Evolutionary conservation across 2,797 vertebrate genomes (phyloP), one percentile per base, ranked within the genome.

Genomic region (Platyrinchus mystaceus): DNA sequence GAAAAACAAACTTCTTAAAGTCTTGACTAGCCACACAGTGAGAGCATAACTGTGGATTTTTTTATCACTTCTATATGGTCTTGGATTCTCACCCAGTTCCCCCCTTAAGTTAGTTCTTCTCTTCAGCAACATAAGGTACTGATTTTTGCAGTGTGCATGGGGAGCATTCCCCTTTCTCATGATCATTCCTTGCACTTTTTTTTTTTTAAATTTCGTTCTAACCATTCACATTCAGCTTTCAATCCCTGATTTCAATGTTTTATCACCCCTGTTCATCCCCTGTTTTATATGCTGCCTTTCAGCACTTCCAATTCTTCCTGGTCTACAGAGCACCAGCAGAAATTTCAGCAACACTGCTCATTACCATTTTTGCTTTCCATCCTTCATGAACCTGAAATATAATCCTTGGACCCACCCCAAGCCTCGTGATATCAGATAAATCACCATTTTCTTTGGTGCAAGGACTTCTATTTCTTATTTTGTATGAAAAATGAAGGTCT

Each of bases 301-400:
- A 91, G 71, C 71, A 60, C 41, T 62, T 81, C 74, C 64, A 85
- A 28, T 60, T 80, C 60, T 77, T 49, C 49, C 73, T 80, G 60
- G 41, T 91, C 66, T 84, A 32, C 27, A 68, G 49, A 92, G 34
- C 41, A 80, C 32, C n/a, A 80, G 56, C 34, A 87, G 27, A 89
- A 70, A 83, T 92, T 94, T 93, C 91, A 89, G 82, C 78, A 80
- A 71, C n/a, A 50, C 23, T 76, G 36, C 43, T 90, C 52, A 70
- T 30, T 68, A 66, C 19, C 46, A 39, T 67, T 94, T 94, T 63
- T 85, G 7, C 37, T 80, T 89, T 56, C 60, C 41, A 77, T 67
- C 46, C 66, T 73, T 81, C 74, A 69, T 16, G 22, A 82, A 89
- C 5, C 26, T 84, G 46, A 86, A 90, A 58, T 55, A 69, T n/a